Evolutionary conservation across 2,113 vertebrate species (phyloP).

Genomic region (Cryptotis parvus): DNA sequence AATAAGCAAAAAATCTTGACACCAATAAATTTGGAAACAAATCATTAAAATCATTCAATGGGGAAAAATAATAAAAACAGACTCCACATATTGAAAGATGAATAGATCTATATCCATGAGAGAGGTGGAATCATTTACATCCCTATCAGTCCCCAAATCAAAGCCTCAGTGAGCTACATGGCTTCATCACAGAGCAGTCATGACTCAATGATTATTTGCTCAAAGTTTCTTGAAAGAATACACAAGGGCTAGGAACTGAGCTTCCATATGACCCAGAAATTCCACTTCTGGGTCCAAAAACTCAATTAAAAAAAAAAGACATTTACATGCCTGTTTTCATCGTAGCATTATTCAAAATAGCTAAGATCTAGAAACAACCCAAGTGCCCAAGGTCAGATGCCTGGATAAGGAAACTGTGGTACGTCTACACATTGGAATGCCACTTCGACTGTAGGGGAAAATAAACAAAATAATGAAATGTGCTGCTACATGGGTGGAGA

Average conservation of each 20-base stretch:
- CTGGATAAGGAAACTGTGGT: too few relatives aligned
- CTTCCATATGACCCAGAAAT: too few relatives aligned
- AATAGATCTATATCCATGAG: background rate
- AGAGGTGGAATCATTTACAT: background rate
- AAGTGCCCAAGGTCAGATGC: too few relatives aligned
- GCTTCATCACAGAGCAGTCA: background rate
- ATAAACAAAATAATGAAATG: too few relatives aligned
- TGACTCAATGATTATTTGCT: background rate
- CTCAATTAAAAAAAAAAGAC: too few relatives aligned
- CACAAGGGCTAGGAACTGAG: background rate
- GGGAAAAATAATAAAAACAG: slow-evolving; percentile 16
- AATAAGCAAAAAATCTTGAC: background rate
- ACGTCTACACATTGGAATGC: too few relatives aligned
- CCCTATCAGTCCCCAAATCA: background rate
- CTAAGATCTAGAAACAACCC: too few relatives aligned
- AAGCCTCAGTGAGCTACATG: background rate
- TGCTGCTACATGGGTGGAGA: too few relatives aligned
- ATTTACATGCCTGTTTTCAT: too few relatives aligned
- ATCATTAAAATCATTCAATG: background rate
- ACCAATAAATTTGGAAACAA: background rate
- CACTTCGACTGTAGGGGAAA: too few relatives aligned
- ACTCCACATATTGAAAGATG: background rate
- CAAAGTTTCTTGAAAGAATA: slow-evolving; percentile 8
- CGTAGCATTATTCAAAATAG: too few relatives aligned
- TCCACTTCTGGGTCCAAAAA: too few relatives aligned